Base-by-base conservation (phyloP, 2,113 vertebrate genomes). In the Mystacornis crossleyi region DNA sequence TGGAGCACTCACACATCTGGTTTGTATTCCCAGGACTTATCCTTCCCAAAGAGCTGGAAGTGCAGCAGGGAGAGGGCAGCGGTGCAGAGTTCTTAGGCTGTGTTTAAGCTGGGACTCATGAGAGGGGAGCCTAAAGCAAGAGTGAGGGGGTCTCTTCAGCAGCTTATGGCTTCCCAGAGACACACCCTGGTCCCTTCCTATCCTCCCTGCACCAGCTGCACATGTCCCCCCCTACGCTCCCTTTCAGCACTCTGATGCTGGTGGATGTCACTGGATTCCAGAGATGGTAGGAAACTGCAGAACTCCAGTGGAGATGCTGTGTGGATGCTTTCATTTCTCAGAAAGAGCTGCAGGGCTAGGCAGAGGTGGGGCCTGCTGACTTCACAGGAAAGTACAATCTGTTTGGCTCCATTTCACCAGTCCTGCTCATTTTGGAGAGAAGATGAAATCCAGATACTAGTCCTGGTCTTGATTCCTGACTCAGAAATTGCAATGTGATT, bases 371-470 rank as follows among this genome's bases (percentile, higher is more conserved):
- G 25, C 42, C 50, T 48, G 33, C 45, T 53, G 64, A 65, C 38
- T 90, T 53, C 34, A 61, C 58, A 61, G 67, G 42, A 33, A 65
- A 81, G 23, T 21, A 18, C 28, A 26, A 29, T 65, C 53, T 73
- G 25, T 47, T 54, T 45, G 74, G 21, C 53, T 85, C 31, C 4
- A 0, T 54, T 71, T 78, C 29, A 64, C 13, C 20, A 25, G 38
- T 67, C 20, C 25, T 89, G 64, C 60, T 90, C 60, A 7, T 73
- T 86, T 74, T 51, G 47, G 47, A 65, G 50, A 53, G 7, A 2
- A 88, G 81, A 86, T 89, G 21, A 85, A 94, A 79, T 75, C 77
- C 95, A 92, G 84, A 92, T 89, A 55, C 45, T 89, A 3, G 10
- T 36, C 38, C 50, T 81, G n/a, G 7, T 53, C 70, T 87, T 81